Evolutionary conservation across 1,140 invertebrate genomes (phyloP), one percentile per base, ranked within the genome.

Genomic region (Drosophila sp.): DNA sequence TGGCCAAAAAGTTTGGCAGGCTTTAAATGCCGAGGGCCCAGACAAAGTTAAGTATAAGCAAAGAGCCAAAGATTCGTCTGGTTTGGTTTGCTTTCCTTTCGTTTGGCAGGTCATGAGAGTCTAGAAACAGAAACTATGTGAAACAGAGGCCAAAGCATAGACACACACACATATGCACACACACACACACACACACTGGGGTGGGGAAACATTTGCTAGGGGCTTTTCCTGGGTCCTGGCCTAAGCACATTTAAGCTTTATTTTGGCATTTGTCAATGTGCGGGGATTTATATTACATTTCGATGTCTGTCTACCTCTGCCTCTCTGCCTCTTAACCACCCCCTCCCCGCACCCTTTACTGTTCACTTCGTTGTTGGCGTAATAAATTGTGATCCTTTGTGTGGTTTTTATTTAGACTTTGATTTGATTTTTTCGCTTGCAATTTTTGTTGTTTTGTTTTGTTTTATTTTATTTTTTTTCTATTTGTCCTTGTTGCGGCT

Each of bases 201-300:
- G 30, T 50, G 25, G 23, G 10, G 41, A 3, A 63, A 63, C 41
- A 44, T 47, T 47, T 47, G 60, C 11, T 32, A 50, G 29, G 60
- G 33, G 38, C 60, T 44, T 61, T 27, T 74, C 41, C 58, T 29
- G 38, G 60, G 47, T 70, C 66, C 32, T 58, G 60, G 58, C 75
- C 68, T 89, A 89, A 89, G 84, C 84, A 79, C 80, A 89, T 90
- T 84, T 84, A 89, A 89, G 84, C 84, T 72, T 80, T 84, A 84
- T 89, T 87, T 89, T 84, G 84, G 84, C 84, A 89, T 89, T 89
- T 89, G 84, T 89, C 84, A 89, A 89, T 89, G 85, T 76, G 70
- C 70, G 47, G 77, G 80, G 84, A 89, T 80, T 89, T 87, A 86
- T 82, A 79, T 54, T 79, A 76, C 76, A 82, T 72, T 79, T 83